Conservation (phyloP, 2,113 vertebrate genomes). For the Thamnaconus septentrionalis region DNA sequence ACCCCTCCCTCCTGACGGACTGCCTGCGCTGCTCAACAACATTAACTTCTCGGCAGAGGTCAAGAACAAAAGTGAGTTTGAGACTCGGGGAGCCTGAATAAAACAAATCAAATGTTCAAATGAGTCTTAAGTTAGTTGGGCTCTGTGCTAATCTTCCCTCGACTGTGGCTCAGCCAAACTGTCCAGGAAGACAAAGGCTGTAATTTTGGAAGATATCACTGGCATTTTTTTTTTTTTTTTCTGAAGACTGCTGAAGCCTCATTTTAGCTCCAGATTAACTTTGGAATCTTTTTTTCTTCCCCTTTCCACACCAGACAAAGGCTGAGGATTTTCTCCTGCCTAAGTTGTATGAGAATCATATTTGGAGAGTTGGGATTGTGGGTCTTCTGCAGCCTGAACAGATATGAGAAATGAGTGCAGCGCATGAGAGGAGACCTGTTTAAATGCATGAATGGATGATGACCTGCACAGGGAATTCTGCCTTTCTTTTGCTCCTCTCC, state of each 20-base stretch:
- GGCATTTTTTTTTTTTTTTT: neutral
- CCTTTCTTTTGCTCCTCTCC: neutral
- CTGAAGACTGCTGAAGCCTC: neutral
- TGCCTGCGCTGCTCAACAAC: too few species aligned
- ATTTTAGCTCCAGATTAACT: neutral
- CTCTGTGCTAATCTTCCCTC: slow-evolving; percentile 8
- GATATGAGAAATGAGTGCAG: neutral
- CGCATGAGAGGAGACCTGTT: neutral
- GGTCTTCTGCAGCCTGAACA: neutral
- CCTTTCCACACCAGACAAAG: neutral
- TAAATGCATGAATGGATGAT: neutral
- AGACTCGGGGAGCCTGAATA: neutral
- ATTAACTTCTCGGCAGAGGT: neutral
- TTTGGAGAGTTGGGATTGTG: too few species aligned
- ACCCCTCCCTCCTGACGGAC: too few species aligned
- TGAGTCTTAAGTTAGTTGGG: neutral
- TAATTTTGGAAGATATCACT: neutral
- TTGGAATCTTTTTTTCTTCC: neutral
- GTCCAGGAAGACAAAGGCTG: neutral
- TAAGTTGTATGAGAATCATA: neutral
- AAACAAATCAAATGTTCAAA: neutral
- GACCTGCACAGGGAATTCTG: too few species aligned
- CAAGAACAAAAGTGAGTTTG: neutral
- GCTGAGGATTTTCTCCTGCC: neutral
- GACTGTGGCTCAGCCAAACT: neutral